Evolutionary conservation across 2,797 vertebrate species (phyloP), one percentile per base, ranked within the genome.

Genomic region (Myripristis murdjan): DNA sequence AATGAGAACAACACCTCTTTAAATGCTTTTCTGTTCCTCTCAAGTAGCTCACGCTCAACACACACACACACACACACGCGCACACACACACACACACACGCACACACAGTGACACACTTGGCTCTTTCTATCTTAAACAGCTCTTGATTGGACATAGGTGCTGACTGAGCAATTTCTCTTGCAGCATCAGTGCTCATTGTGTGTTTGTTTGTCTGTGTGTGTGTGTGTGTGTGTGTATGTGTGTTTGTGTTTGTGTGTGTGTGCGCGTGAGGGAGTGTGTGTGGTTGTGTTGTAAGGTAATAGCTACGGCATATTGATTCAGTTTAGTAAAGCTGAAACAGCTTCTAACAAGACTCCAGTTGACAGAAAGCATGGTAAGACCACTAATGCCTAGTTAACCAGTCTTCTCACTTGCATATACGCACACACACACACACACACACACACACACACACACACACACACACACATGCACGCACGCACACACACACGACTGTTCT

Each of bases 61-160:
- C n/a, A n/a, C n/a, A n/a, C n/a, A n/a, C n/a, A n/a, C n/a, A n/a
- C n/a, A n/a, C n/a, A n/a, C n/a, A n/a, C n/a, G n/a, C n/a, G 33
- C 23, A 48, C 41, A 28, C 39, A 51, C 57, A 28, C 69, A 58
- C 54, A 28, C 53, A 73, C 51, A 57, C 16, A 49, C 64, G 59
- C 62, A 56, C 23, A 33, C 51, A 49, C 57, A 26, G 37, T 26
- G 55, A 35, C 44, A 79, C 52, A 66, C 48, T 79, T 31, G 78
- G 58, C 75, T 68, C 71, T 52, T 46, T 87, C 73, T 39, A 64
- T 85, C 85, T 73, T 77, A 86, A 86, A 84, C 52, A 61, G 73
- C 44, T 67, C 71, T 61, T 87, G 83, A 92, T 90, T 88, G 84
- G 90, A 86, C 59, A 26, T 55, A 69, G 89, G 79, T 8, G 87